Evolutionary conservation across 2,888 invertebrate genomes (phyloP).

Genomic region (Onthophagus sagittarius): DNA sequence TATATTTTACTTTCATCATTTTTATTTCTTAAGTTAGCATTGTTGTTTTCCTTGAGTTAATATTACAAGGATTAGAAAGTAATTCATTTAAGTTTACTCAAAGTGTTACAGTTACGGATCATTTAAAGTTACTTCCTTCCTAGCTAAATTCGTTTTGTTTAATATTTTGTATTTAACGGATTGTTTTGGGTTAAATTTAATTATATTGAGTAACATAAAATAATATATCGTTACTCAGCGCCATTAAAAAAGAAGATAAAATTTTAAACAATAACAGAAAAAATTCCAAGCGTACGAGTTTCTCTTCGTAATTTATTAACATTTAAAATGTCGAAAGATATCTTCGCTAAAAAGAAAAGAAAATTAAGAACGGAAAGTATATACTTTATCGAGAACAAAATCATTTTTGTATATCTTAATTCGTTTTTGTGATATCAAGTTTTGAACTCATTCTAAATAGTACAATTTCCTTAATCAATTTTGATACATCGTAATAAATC

Average conservation of each 20-base stretch:
- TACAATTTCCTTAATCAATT: too few species aligned
- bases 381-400: too few species aligned
- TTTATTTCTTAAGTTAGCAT: background rate
- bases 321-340: background rate
- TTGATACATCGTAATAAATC: too few species aligned
- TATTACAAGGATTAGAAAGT: constrained; percentile 9
- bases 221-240: background rate
- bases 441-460: too few species aligned
- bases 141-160: too few species aligned
- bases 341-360: background rate
- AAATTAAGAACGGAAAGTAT: too few species aligned
- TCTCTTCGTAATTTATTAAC: background rate
- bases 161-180: too few species aligned
- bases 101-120: background rate
- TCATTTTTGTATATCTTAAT: too few species aligned
- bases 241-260: background rate
- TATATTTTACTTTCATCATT: background rate
- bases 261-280: background rate
- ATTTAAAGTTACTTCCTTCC: background rate
- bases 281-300: background rate
- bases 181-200: too few species aligned
- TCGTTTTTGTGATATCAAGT: too few species aligned
- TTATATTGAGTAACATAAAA: too few species aligned
- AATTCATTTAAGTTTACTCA: background rate
- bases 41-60: constrained; percentile 12